These are phyloP conservation scores for Oscheius sp. DNA, from an alignment of 1,140 invertebrate species.

Conservation along the genomic window DNA sequence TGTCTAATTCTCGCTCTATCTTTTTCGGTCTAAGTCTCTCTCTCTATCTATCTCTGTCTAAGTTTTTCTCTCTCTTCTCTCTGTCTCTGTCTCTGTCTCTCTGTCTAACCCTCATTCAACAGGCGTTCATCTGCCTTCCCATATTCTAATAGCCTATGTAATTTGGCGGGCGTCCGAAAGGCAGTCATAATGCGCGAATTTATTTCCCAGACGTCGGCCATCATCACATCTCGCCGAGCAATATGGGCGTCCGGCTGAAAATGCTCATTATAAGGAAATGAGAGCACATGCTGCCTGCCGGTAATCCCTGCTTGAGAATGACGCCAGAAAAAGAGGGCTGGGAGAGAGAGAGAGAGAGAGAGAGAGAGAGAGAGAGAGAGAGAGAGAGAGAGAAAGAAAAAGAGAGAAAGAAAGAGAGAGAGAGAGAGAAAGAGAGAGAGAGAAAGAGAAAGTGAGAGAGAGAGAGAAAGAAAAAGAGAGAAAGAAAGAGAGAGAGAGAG, in stretches of 20 bases:
- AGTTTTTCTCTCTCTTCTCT: no score
- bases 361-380: background rate
- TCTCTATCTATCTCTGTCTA: no score
- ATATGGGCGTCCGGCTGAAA: constrained; percentile 1
- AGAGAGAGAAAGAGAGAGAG: background rate
- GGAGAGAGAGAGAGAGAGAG: background rate
- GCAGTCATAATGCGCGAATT: constrained; percentile 12
- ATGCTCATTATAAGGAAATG: constrained; percentile 4
- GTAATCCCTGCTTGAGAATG: background rate
- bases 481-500: background rate
- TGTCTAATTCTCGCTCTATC: no score
- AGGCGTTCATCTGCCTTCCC: background rate
- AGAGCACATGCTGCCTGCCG: background rate
- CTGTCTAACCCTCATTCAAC: no score
- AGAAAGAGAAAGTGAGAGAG: background rate
- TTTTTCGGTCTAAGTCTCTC: no score
- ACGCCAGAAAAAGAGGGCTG: background rate
- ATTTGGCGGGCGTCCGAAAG: constrained; percentile 3
- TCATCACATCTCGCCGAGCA: constrained; percentile 3
- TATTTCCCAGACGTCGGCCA: background rate
- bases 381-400: background rate
- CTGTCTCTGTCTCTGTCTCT: no score
- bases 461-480: no score
- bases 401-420: no score
- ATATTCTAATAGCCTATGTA: background rate